Evolutionary conservation across 1,140 invertebrate species (phyloP), one percentile per base, ranked within the genome.

Genomic region (Belonocnema kinseyi): DNA sequence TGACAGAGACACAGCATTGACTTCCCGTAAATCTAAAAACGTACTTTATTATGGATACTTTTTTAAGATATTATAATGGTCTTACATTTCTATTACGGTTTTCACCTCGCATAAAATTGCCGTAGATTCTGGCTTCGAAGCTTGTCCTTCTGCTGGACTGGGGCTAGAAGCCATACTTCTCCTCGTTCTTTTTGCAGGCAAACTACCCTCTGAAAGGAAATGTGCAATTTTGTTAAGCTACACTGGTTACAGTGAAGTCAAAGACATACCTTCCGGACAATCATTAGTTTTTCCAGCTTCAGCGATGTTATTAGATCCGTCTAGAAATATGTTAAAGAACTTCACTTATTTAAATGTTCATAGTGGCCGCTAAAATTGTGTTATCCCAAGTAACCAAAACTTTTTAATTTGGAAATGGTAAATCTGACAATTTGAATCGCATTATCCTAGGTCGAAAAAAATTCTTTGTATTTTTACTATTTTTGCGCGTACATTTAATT

Each of bases 41-140:
- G 46, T 79, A 66, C 56, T 54, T 50, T 16, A 58, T 40, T 72
- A 71, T 40, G 16, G 72, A 52, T 73, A 26, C n/a, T 19, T 53
- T 8, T 72, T 75, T 40, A 53, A 71, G 17, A 61, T 50, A 21
- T 33, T 33, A 33, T 3, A 33, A 56, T n/a, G 52, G 33, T 33
- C 14, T 50, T 21, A 71, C 61, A 53, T 40, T 72, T 73, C 16
- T 19, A 72, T 26, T 50, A 52, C 61, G 61, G 19, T 56, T 56
- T 73, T 61, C 53, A 72, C 91, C 53, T 92, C 91, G 77, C 85
- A 90, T 54, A 91, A 83, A 75, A 92, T 85, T 16, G 90, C 90
- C 21, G 91, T 91, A 4, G 91, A 92, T 77, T 92, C 92, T 16
- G 92, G 92, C 72, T 90, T 92, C 1, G 91, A 90, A 16, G 91